phyloP scores from a whole-genome alignment of 2,888 invertebrate genomes.

The Pseudococcus viburni region DNA sequence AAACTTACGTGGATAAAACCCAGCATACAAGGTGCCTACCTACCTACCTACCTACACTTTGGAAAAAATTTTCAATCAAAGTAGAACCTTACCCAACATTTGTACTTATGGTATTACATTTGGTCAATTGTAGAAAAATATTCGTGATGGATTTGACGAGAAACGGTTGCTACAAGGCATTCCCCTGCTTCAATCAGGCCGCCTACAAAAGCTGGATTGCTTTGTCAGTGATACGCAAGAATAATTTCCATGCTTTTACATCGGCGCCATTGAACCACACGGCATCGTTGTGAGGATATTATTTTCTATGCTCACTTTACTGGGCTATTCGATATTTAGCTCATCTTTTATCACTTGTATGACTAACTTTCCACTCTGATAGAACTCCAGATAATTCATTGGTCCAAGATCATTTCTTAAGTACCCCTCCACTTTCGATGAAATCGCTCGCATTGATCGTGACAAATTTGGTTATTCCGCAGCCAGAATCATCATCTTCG shows the following conservation, averaged over 20 bases:
- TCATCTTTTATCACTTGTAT: too few species aligned
- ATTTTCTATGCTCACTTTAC: background rate
- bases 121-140: slow-evolving; percentile 67
- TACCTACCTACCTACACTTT: too few species aligned
- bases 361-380: background rate
- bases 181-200: slow-evolving; percentile 88
- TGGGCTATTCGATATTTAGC: too few species aligned
- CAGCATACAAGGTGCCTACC: background rate
- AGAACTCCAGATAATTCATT: slow-evolving; percentile 72
- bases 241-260: slow-evolving; percentile 69
- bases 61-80: too few species aligned
- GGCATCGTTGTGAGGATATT: slow-evolving; percentile 69
- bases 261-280: slow-evolving; percentile 69
- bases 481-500: background rate
- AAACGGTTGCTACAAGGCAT: slow-evolving; percentile 77
- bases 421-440: slow-evolving; percentile 83
- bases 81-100: too few species aligned
- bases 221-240: slow-evolving; percentile 74
- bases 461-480: slow-evolving; percentile 73
- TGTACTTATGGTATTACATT: background rate
- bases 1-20: slow-evolving; percentile 45
- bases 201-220: slow-evolving; percentile 82
- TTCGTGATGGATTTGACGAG: slow-evolving; percentile 69
- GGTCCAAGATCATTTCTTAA: slow-evolving; percentile 80
- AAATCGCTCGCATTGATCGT: slow-evolving; percentile 82